phyloP scores from a whole-genome alignment of 2,797 vertebrate species.

The Hydrocynus forskahlii region DNA sequence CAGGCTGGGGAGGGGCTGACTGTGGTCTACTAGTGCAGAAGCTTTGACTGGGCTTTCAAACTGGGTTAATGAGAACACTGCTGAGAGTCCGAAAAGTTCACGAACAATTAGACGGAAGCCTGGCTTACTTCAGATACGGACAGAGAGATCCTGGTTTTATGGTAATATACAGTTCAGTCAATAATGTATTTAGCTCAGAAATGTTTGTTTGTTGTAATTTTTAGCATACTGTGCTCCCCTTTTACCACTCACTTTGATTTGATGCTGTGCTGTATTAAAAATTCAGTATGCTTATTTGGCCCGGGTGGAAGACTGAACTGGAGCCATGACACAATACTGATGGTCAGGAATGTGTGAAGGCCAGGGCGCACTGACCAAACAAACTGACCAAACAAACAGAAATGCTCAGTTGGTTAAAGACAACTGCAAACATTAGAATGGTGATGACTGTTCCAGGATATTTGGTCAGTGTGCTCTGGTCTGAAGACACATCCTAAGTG shows the following conservation, averaged over 20 bases:
- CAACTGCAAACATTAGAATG: neutral
- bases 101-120: slow-evolving; percentile 8
- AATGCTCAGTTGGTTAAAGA: neutral
- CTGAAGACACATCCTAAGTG: neutral
- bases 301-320: neutral
- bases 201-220: neutral
- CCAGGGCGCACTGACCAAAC: neutral
- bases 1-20: neutral
- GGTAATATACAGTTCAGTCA: neutral
- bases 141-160: neutral
- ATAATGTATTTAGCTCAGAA: neutral
- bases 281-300: neutral
- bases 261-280: neutral
- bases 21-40: slow-evolving; percentile 21
- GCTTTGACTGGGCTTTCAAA: slow-evolving; percentile 42
- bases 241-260: neutral
- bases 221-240: neutral
- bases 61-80: slow-evolving; percentile 38
- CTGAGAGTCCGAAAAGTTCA: slow-evolving; percentile 32
- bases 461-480: neutral
- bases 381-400: neutral
- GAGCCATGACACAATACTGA: neutral
- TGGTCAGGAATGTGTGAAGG: neutral
- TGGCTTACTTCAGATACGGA: slow-evolving; percentile 3
- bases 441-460: neutral